Conservation (phyloP, 1,140 invertebrate genomes). For the Calosoma granatense region DNA sequence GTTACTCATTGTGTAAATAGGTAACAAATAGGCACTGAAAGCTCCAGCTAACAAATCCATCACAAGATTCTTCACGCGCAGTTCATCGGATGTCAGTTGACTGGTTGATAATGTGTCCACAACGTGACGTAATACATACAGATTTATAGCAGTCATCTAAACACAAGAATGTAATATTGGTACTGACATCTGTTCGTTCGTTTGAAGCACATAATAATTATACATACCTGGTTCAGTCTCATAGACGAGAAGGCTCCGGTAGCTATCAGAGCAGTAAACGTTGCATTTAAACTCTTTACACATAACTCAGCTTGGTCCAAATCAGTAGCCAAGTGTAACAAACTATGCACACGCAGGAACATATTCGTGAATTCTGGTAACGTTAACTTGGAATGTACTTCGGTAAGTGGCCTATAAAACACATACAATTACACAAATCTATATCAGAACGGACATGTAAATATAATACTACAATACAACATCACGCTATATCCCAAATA, state of each 20-base stretch:
- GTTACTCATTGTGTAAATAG: conserved; percentile 54
- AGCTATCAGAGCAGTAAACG: conserved; percentile 61
- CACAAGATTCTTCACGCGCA: conserved; percentile 43
- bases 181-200: neutral
- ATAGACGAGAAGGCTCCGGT: conserved; percentile 65
- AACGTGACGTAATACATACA: conserved; percentile 58
- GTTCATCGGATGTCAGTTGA: conserved; percentile 44
- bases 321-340: conserved; percentile 48
- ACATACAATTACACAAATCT: too few species aligned
- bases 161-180: conserved; percentile 19
- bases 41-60: conserved; percentile 55
- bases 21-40: conserved; percentile 59
- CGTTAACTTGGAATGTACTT: conserved; percentile 47
- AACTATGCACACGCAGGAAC: conserved; percentile 57
- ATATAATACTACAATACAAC: conserved; percentile 1
- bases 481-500: neutral
- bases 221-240: conserved; percentile 50
- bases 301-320: conserved; percentile 46
- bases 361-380: conserved; percentile 56
- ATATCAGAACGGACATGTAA: conserved; percentile 17
- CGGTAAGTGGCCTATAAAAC: conserved; percentile 37
- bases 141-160: conserved; percentile 63
- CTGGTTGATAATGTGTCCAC: conserved; percentile 29
- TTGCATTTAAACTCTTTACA: conserved; percentile 51
- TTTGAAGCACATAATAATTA: conserved; percentile 9